phyloP scores from a whole-genome alignment of 2,888 invertebrate genomes.

The Amphipyra tragopoginis region DNA sequence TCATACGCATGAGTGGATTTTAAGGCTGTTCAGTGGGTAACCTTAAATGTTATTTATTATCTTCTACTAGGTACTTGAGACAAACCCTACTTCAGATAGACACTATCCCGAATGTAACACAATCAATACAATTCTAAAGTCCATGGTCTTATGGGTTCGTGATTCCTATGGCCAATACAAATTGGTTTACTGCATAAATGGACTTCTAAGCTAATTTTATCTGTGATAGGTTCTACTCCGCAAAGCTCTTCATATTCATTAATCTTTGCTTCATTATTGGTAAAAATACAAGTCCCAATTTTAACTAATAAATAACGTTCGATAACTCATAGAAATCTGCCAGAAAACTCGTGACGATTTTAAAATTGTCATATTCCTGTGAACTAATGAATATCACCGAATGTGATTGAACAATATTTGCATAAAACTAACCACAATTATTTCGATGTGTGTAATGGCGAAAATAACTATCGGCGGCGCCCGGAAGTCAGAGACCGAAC shows the following conservation, averaged over 20 bases:
- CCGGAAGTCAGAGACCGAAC: conserved; percentile 29
- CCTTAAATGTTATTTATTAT: no score
- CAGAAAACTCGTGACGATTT: neutral
- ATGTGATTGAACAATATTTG: conserved; percentile 3
- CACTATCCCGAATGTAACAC: neutral
- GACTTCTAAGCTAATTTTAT: no score
- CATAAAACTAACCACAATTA: conserved; percentile 17
- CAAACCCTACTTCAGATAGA: neutral
- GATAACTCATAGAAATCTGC: no score
- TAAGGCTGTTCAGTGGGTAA: conserved; percentile 9
- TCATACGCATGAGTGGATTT: conserved; percentile 22
- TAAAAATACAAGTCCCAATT: no score
- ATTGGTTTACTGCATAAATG: no score
- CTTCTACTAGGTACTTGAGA: neutral
- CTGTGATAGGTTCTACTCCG: no score
- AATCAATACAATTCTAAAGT: neutral
- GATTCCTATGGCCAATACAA: no score
- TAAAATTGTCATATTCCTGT: conserved; percentile 2
- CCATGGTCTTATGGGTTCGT: no score
- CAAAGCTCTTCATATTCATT: no score
- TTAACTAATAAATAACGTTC: no score
- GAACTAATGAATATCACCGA: conserved; percentile 5
- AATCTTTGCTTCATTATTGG: no score
- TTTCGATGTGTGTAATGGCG: conserved; percentile 14
- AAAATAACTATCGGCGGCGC: conserved; percentile 25